phyloP scores from a whole-genome alignment of 2,888 invertebrate genomes.

The Patella depressa region DNA sequence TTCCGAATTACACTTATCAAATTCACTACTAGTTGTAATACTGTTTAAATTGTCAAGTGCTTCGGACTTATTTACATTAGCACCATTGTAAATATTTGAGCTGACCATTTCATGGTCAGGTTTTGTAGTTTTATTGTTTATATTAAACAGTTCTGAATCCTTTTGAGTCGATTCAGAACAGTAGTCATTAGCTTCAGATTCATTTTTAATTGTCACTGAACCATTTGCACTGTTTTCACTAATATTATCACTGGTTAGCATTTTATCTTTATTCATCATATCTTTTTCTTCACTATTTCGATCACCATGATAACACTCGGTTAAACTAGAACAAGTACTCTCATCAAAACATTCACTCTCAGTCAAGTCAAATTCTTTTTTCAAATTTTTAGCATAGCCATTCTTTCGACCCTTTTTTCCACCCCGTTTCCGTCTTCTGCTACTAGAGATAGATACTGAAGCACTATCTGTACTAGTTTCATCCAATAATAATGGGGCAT shows the following conservation, averaged over 20 bases:
- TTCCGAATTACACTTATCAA: not conserved
- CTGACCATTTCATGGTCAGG: too few relatives aligned
- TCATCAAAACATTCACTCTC: conserved; percentile 24
- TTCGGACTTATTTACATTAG: too few relatives aligned
- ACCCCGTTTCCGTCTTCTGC: not conserved
- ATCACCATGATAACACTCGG: conserved; percentile 16
- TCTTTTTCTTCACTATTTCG: conserved; percentile 13
- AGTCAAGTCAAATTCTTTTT: conserved; percentile 6
- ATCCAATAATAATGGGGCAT: not conserved
- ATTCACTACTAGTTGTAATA: not conserved
- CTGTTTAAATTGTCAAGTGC: too few relatives aligned
- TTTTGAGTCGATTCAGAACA: too few relatives aligned
- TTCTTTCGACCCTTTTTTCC: not conserved
- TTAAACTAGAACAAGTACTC: conserved; percentile 17
- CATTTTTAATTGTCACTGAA: too few relatives aligned
- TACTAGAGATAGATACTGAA: not conserved
- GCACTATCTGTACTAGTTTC: conserved; percentile 3
- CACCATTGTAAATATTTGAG: too few relatives aligned
- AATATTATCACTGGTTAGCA: conserved; percentile 17
- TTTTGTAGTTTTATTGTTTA: too few relatives aligned
- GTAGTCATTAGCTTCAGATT: too few relatives aligned
- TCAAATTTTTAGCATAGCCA: not conserved
- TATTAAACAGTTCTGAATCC: too few relatives aligned
- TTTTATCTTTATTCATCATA: conserved; percentile 15
- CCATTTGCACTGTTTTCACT: too few relatives aligned